Evolutionary conservation across 2,888 invertebrate species (phyloP), one percentile per base, ranked within the genome.

Genomic region (Hemaris fuciformis): DNA sequence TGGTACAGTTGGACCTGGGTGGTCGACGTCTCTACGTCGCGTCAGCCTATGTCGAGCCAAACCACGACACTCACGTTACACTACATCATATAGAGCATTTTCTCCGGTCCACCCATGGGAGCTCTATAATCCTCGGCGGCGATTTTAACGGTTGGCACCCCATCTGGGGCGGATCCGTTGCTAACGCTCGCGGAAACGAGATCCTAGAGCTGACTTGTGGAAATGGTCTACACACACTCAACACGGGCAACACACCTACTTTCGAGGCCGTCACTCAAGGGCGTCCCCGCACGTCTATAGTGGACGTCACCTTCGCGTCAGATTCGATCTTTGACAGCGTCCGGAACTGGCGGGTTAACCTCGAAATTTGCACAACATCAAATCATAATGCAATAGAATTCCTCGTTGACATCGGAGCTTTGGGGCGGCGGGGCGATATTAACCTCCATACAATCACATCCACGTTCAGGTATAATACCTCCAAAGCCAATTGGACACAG

Each of bases 141-240:
- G 72, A 75, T 31, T 64, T 73, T 10, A 75, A 75, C 31, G 74
- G 70, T 0, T 70, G 71, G 69, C 69, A 74, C 34, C 22, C 42
- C 0, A 0, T 61, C 0, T 76, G 75, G 73, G 72, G 73, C 1
- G 63, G 64, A 0, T 0, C 20, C 0, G 7, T 0, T 0, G 62
- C 60, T 15, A 73, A 73, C 42, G n/a, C 23, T 10, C 25, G 53
- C n/a, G 53, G 53, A 2, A 53, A 6, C 31, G 18, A 53, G 15
- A n/a, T 53, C 5, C 15, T 27, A 25, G 27, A 53, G 27, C 27
- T 53, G 8, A 15, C 53, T 15, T 27, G 7, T 6, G n/a, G 2
- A 0, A 41, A 58, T 0, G 62, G 64, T 10, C 5, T 62, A 0
- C 20, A 23, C 4, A 34, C 68, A 31, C 65, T 0, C 18, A 72